Conservation (phyloP, 2,888 invertebrate genomes). For the Hypsopygia costalis region DNA sequence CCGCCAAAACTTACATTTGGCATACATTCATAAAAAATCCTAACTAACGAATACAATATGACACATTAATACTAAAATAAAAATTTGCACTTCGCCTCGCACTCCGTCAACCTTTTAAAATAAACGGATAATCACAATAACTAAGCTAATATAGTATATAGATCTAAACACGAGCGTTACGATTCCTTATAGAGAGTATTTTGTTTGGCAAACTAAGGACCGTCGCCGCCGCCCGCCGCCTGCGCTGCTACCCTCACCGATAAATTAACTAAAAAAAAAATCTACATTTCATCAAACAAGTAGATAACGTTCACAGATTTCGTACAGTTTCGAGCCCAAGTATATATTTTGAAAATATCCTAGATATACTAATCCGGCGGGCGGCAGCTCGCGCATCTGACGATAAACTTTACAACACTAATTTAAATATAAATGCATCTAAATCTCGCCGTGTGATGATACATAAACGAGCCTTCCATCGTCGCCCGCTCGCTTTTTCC, state of each 20-base stretch:
- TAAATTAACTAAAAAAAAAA: not conserved
- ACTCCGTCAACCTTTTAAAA: conserved; percentile 47
- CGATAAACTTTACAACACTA: conserved; percentile 7
- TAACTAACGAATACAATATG: conserved; percentile 48
- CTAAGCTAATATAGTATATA: conserved; percentile 7
- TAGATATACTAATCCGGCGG: not conserved
- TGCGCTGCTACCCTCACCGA: not conserved
- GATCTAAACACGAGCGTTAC: not conserved
- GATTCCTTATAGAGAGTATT: conserved; percentile 1
- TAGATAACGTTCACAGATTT: too few relatives aligned
- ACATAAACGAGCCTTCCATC: conserved; percentile 26
- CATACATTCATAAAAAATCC: conserved; percentile 29
- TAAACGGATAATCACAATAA: conserved; percentile 38
- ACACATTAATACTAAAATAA: conserved; percentile 42
- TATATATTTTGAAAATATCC: too few relatives aligned
- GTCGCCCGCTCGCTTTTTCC: conserved; percentile 7
- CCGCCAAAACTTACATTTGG: too few relatives aligned
- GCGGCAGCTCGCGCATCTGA: not conserved
- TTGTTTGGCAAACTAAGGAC: conserved; percentile 4
- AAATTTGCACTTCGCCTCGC: conserved; percentile 34
- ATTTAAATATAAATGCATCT: conserved; percentile 62
- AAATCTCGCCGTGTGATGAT: conserved; percentile 50
- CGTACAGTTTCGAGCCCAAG: too few relatives aligned
- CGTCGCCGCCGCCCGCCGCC: not conserved
- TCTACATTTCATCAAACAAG: not conserved